Evolutionary conservation across 2,888 invertebrate species (phyloP).

Genomic region (Mesorhabditis spiculigera): DNA sequence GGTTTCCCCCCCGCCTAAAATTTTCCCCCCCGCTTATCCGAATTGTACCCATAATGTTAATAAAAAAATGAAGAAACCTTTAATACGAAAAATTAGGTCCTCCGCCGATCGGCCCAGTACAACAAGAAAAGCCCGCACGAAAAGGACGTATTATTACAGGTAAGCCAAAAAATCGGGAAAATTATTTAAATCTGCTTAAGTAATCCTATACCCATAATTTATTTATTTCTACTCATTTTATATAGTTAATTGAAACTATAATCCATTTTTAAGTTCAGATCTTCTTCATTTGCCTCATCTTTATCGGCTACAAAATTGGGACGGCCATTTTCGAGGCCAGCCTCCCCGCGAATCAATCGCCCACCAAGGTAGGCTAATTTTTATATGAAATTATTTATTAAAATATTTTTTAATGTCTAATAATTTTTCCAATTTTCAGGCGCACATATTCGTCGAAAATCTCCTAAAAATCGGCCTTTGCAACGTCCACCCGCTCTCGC

Average conservation of each 20-base stretch:
- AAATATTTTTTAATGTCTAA: too few species aligned
- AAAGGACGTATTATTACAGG: constrained; percentile 1
- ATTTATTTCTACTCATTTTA: not conserved
- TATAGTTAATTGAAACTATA: too few species aligned
- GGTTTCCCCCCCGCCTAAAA: too few species aligned
- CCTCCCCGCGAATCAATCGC: constrained; percentile 2
- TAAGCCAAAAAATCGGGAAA: not conserved
- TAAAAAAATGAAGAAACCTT: too few species aligned
- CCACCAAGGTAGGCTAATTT: not conserved
- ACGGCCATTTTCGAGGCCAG: not conserved
- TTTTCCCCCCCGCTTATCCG: too few species aligned
- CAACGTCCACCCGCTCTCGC: not conserved
- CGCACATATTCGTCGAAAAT: not conserved
- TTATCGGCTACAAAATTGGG: not conserved
- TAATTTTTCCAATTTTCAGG: not conserved
- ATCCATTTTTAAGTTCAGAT: not conserved
- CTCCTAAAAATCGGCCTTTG: not conserved
- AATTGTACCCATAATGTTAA: too few species aligned
- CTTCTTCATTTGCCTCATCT: not conserved
- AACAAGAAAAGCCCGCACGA: constrained; percentile 1
- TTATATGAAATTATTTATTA: too few species aligned
- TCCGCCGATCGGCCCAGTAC: not conserved
- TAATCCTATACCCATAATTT: not conserved
- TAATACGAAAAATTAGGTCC: not conserved
- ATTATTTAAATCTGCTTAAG: not conserved